phyloP scores from a whole-genome alignment of 2,797 vertebrate genomes.

The Sebastes itinus region DNA sequence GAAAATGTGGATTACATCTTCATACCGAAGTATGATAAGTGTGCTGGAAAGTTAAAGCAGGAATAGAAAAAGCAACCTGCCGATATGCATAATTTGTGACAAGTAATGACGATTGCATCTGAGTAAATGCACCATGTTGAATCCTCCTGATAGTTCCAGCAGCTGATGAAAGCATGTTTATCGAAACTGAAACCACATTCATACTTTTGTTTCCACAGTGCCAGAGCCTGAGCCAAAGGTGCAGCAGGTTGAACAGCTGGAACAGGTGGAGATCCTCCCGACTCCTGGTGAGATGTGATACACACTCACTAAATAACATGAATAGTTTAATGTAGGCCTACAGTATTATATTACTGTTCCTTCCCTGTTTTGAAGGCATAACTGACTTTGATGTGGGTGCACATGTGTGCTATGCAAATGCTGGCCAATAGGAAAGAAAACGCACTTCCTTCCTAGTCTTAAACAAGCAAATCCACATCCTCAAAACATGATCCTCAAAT shows the following conservation, averaged over 20 bases:
- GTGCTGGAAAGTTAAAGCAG: neutral
- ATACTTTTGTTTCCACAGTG: constrained; percentile 51
- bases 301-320: neutral
- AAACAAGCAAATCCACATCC: constrained; percentile 13
- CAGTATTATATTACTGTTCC: neutral
- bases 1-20: neutral
- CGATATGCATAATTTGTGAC: neutral
- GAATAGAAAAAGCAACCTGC: neutral
- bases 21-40: neutral
- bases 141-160: neutral
- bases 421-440: neutral
- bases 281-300: constrained; percentile 68
- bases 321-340: neutral
- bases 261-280: constrained; percentile 58
- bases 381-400: neutral
- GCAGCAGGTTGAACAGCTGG: constrained; percentile 56
- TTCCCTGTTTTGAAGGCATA: neutral
- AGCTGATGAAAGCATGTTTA: neutral
- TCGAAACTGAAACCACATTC: neutral
- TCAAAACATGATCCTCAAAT: constrained; percentile 10
- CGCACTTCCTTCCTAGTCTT: neutral
- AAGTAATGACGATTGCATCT: neutral
- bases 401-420: neutral
- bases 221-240: constrained; percentile 50
- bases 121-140: neutral